These are phyloP conservation scores for Monoplex corrugatus DNA, from an alignment of 2,888 invertebrate genomes.

Conservation along the genomic window DNA sequence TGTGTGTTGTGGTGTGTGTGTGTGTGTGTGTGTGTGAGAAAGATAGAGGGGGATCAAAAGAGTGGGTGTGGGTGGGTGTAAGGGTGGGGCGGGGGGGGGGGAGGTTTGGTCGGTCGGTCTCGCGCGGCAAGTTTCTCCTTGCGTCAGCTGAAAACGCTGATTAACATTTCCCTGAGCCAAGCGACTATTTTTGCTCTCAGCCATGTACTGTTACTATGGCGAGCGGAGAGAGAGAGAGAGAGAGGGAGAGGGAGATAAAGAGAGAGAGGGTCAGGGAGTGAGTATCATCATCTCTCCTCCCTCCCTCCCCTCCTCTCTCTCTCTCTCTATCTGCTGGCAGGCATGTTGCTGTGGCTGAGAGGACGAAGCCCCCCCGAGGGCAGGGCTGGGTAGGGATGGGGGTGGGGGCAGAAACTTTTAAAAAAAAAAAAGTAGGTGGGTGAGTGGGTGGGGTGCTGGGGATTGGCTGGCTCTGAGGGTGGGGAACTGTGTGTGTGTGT, in stretches of 20 bases:
- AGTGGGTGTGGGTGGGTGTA: neutral
- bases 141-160: slow-evolving; percentile 37
- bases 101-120: neutral
- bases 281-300: neutral
- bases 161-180: slow-evolving; percentile 36
- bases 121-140: neutral
- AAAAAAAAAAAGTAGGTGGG: too few relatives aligned
- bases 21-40: too few relatives aligned
- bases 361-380: too few relatives aligned
- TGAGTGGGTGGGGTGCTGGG: too few relatives aligned
- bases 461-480: too few relatives aligned
- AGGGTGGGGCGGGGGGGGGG: neutral
- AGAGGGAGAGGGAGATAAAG: neutral
- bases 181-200: slow-evolving; percentile 40
- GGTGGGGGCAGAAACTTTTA: too few relatives aligned
- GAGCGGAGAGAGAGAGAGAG: neutral
- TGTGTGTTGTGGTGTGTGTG: too few relatives aligned
- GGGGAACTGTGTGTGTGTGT: too few relatives aligned
- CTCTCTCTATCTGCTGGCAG: slow-evolving; percentile 1
- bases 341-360: too few relatives aligned
- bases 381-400: too few relatives aligned
- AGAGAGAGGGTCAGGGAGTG: neutral
- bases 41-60: neutral
- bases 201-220: slow-evolving; percentile 41
- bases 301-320: neutral